Conservation (phyloP, 2,113 vertebrate species). For the Sapayoa aenigma region DNA sequence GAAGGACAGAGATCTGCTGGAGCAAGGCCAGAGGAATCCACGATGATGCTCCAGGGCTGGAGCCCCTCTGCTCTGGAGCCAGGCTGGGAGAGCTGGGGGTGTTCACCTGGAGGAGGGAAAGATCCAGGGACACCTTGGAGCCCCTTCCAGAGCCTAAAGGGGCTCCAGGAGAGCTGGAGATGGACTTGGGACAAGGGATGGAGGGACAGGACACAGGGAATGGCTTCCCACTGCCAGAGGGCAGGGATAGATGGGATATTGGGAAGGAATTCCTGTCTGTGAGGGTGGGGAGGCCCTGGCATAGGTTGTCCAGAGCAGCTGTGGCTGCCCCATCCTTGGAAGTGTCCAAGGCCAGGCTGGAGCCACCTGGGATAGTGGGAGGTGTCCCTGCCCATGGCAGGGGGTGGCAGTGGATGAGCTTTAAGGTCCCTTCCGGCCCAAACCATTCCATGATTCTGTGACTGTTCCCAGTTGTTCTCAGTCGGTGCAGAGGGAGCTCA, state of each 20-base stretch:
- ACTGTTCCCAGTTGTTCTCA: not conserved
- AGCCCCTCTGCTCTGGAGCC: not conserved
- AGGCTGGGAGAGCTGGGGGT: not conserved
- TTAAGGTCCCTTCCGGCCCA: not conserved
- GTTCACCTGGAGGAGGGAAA: not conserved
- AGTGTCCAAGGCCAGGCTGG: not conserved
- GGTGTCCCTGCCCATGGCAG: not conserved
- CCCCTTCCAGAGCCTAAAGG: too few species aligned
- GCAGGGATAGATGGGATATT: not conserved
- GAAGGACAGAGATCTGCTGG: not conserved
- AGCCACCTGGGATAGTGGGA: not conserved
- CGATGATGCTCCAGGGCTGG: not conserved
- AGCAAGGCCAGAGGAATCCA: not conserved
- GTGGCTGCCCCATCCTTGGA: not conserved
- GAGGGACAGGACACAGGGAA: not conserved
- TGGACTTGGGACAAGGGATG: too few species aligned
- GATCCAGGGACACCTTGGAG: not conserved
- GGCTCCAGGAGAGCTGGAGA: too few species aligned
- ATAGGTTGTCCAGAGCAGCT: not conserved
- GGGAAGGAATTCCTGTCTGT: not conserved
- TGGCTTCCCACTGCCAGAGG: not conserved
- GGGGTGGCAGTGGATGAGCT: accelerated
- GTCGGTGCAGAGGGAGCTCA: not conserved
- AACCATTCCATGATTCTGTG: not conserved
- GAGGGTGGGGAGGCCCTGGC: not conserved